Base-by-base conservation (phyloP, 2,888 invertebrate species). In the Notocelia uddmanniana region DNA sequence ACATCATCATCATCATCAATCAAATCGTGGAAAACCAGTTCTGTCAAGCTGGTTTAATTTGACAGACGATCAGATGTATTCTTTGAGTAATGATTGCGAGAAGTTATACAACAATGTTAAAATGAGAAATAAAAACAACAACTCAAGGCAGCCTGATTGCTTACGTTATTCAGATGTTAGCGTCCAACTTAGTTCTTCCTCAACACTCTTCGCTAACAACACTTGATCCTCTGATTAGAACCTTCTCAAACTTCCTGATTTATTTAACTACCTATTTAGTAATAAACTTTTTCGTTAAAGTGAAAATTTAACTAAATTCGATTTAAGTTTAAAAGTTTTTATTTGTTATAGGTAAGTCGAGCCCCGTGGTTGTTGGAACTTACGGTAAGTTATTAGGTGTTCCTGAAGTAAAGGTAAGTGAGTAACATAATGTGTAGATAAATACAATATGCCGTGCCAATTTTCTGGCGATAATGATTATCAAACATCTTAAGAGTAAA, bases 341-440 rank as follows among this genome's bases (percentile, higher is more conserved):
- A 21, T 70, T 58, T 57, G 48, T 70, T 67, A 21, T 31, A 71
- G 71, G 71, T 71, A 71, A 71, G 71, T 71, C n/a, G 26, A 21
- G n/a, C 45, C 55, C 34, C 9, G 18, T 1, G 31, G 59, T 37
- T 41, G 10, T 6, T 15, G 18, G 37, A 37, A 45, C 18, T 34
- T 26, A 64, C 45, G 66, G 71, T 71, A 71, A 70, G 69, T 67
- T 45, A 23, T 11, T 52, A 21, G 59, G 15, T 9, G 10, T n/a
- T 1, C n/a, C 9, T 21, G 18, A 13, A 50, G n/a, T n/a, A n/a
- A 23, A 59, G 59, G 68, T 68, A 68, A 68, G 59, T 68, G 59
- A 59, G 59, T 59, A 8, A 45, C n/a, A 45, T 45, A n/a, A n/a
- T n/a, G n/a, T n/a, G n/a, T n/a, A n/a, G n/a, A n/a, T n/a, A n/a